Base-by-base conservation (phyloP, 2,797 vertebrate species). In the Luscinia megarhynchos region DNA sequence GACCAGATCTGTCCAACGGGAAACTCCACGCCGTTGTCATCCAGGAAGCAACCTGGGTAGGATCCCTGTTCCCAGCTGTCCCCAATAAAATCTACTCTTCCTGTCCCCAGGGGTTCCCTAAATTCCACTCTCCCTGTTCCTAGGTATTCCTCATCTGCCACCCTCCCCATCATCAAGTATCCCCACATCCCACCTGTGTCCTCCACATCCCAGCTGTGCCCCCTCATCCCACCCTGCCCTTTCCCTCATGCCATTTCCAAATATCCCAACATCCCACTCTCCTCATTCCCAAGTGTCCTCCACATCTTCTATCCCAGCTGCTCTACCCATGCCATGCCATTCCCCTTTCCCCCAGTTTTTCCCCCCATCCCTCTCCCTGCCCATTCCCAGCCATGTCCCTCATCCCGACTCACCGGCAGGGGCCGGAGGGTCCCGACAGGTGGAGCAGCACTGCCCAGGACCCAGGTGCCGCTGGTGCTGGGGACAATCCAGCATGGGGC, bases 1-100 rank as follows among this genome's bases (percentile, higher is more conserved):
- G 98, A 98, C 98, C 98, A 98, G 95, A 98, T 98, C 97, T 98
- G 98, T 95, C 98, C 98, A 15, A 98, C 27, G 3, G 98, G 98
- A 95, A 98, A 98, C 84, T 98, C 97, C 80, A 97, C 93, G 36
- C 98, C 98, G 10, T 98, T 98, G 96, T 98, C 98, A 9, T 98
- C 98, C 24, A 98, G 95, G 64, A 96, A 97, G 94, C 98, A 98
- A 82, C 98, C 98, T 98, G 94, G 66, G 62, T 24, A 17, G 32
- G 32, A 83, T 64, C 36, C 55, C 32, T 43, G 43, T 69, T 34
- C 14, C 32, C 40, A 26, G 12, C 32, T 69, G 70, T 32, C 18
- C 58, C 63, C 43, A 43, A 1, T 18, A 29, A 64, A 66, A 61
- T 27, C 32, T 30, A 12, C 20, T 15, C 32, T 34, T 20, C 12